Percentiles rank a stretch among this genome's conserved stretches.
Conservation (phyloP, 2,797 vertebrate species). For the Semaprochilodus insignis region DNA sequence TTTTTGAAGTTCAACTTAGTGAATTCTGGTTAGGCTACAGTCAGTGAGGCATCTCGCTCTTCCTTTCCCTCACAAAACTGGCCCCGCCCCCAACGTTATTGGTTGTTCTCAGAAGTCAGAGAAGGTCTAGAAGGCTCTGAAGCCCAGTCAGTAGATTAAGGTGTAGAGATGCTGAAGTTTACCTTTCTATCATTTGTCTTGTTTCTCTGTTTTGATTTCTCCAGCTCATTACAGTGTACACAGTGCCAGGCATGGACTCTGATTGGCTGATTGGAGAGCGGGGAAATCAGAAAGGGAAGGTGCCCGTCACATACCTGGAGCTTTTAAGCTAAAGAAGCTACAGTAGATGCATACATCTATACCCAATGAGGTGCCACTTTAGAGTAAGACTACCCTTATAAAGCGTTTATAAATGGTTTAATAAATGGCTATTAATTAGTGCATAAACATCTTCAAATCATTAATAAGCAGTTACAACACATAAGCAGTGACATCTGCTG, state of each 20-base stretch:
- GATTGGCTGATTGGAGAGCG: constrained; percentile 96
- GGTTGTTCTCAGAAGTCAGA: background rate
- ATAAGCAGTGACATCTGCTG: too few relatives aligned
- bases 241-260: constrained; percentile 94
- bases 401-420: too few relatives aligned
- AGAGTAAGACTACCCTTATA: too few relatives aligned
- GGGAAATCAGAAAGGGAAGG: constrained; percentile 93
- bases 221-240: constrained; percentile 95
- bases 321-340: constrained; percentile 86
- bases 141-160: background rate
- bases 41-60: background rate
- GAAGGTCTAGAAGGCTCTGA: background rate
- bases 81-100: too few relatives aligned
- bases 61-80: background rate
- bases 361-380: background rate
- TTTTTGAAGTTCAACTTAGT: too few relatives aligned
- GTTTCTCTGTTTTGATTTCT: constrained; percentile 19
- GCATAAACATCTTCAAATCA: too few relatives aligned
- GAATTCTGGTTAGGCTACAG: background rate
- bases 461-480: too few relatives aligned
- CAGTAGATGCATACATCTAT: constrained; percentile 5
- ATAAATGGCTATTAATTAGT: too few relatives aligned
- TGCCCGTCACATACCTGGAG: constrained; percentile 96
- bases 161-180: background rate
- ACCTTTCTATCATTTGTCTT: background rate